Evolutionary conservation across 2,113 vertebrate species (phyloP).

Genomic region (Mustela nigripes): DNA sequence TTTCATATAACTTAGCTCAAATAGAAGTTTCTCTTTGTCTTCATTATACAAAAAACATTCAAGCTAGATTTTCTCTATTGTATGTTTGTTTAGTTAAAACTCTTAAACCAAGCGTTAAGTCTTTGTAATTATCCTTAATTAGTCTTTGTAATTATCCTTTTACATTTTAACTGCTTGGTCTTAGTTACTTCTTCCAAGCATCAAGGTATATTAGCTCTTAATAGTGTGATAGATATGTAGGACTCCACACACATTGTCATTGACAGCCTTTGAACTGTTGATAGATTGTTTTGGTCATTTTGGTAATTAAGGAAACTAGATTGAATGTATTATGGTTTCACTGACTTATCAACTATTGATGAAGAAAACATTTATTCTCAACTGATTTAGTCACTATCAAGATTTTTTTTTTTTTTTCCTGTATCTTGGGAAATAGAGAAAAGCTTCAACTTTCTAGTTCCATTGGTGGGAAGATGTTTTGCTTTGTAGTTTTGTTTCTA

Average conservation of each 20-base stretch:
- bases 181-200: background rate
- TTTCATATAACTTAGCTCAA: background rate
- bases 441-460: background rate
- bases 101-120: background rate
- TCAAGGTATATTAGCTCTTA: background rate
- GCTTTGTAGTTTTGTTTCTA: background rate
- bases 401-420: background rate
- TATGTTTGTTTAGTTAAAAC: conserved; percentile 14
- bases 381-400: background rate
- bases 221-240: background rate
- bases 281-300: conserved; percentile 22
- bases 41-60: background rate
- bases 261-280: background rate
- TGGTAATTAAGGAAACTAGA: background rate
- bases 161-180: background rate
- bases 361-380: conserved; percentile 25
- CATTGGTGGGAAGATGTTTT: background rate
- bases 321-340: background rate
- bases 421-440: background rate
- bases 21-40: background rate
- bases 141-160: background rate
- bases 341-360: background rate
- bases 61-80: background rate
- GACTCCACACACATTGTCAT: background rate
- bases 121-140: background rate